These are phyloP conservation scores for Clarias laeviceps DNA, from an alignment of 2,797 vertebrate species.

Conservation along the genomic window DNA sequence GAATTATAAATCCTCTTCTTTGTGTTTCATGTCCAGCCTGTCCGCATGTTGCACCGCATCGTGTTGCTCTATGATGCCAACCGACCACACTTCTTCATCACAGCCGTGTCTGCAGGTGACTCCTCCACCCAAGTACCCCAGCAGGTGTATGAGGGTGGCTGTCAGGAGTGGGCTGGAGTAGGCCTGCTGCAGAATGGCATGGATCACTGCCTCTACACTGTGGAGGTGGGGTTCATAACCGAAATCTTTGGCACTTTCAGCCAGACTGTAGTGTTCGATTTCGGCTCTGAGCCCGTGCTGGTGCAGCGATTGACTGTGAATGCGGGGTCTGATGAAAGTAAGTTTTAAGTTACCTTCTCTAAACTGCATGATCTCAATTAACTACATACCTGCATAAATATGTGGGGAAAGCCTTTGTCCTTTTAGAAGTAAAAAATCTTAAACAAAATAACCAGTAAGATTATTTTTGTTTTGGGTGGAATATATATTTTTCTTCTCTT, in stretches of 20 bases:
- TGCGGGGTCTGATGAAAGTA: constrained; percentile 98
- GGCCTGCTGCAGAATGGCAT: constrained; percentile 85
- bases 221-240: constrained; percentile 93
- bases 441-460: background rate
- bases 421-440: background rate
- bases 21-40: constrained; percentile 75
- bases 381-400: background rate
- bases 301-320: constrained; percentile 99
- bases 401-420: background rate
- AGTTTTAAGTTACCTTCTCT: background rate
- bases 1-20: background rate
- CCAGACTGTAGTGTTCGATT: constrained; percentile 98
- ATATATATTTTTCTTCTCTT: background rate
- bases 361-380: background rate
- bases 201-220: constrained; percentile 94
- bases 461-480: background rate
- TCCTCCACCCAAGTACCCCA: constrained; percentile 83
- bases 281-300: constrained; percentile 95
- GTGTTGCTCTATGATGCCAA: constrained; percentile 97
- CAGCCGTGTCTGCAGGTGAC: constrained; percentile 88
- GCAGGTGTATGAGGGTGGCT: constrained; percentile 80
- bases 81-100: constrained; percentile 95
- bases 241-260: constrained; percentile 99
- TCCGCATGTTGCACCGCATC: constrained; percentile 90
- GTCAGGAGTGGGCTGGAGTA: constrained; percentile 94